Base-by-base conservation (phyloP, 2,113 vertebrate species). In the Bos taurus region DNA sequence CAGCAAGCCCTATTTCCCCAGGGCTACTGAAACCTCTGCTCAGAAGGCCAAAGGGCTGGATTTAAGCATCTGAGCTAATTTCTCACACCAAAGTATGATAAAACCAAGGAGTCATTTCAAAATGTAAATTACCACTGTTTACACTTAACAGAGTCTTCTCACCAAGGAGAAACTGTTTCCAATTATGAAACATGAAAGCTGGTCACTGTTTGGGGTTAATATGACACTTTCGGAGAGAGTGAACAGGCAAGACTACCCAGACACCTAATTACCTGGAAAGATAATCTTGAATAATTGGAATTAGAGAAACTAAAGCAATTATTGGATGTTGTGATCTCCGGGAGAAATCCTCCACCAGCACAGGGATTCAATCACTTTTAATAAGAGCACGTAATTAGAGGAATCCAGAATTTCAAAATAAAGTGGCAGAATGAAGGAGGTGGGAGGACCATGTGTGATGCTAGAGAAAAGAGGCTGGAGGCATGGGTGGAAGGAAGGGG, bases 281-380 rank as follows among this genome's bases (percentile, higher is more conserved):
- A 97, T 97, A 95, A 98, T 97, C 98, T 95, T 96, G 94, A 94
- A 92, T 97, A 97, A 98, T 97, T 98, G 95, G 98, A 97, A 98
- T 94, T 85, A 97, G 91, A 97, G 97, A 96, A 91, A 96, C 92
- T 74, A 91, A 96, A 97, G 95, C 96, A 97, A 97, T 97, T 97
- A 96, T 93, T 93, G 96, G 95, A 87, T 85, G 96, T 87, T 96
- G 95, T 96, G 97, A 98, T 98, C 98, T 95, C 93, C 30, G 0
- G 82, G 77, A 96, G 90, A 83, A 64, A 43, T 50, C 83, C 89
- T 97, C 83, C 48, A 86, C 83, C 33, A 17, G 89, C 95, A 26
- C 10, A 25, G 78, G 91, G 94, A 94, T 90, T 92, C 92, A 92
- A 96, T 96, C 92, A 97, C 80, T 86, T 94, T 93, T 94, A 91